Evolutionary conservation across 2,797 vertebrate genomes (phyloP), one percentile per base, ranked within the genome.

Genomic region (Adrianichthys oophorus): DNA sequence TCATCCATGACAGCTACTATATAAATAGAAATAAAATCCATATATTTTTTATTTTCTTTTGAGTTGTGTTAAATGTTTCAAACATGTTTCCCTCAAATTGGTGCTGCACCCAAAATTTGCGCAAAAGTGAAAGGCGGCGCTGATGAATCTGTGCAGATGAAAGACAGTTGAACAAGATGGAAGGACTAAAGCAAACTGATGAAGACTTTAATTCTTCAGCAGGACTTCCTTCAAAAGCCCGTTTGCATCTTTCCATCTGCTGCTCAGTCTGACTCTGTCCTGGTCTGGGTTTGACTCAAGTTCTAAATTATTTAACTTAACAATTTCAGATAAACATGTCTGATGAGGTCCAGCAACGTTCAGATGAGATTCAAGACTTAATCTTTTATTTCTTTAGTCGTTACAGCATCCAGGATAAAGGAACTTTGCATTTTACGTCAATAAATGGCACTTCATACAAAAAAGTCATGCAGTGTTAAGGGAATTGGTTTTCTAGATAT

Each of bases 401-500:
- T 56, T 41, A 17, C 26, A 52, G 23, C 44, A 52, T 46, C 19
- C 43, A 17, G 54, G 66, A 23, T 46, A 57, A 69, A 59, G 49
- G 7, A 45, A 48, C 18, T 49, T 51, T 60, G 56, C 23, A 45
- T 46, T 72, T 45, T 60, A 44, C 43, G 52, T 63, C 14, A 7
- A 18, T 26, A 49, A 59, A 43, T 4, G 10, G 54, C 65, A 55
- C 59, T 62, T 71, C 37, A 24, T 63, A 7, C 50, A 50, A 23
- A 65, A 24, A 59, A 41, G 26, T 52, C 59, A 59, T 54, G 59
- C 45, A 62, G 52, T 63, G 51, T 68, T 69, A 46, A 65, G 45
- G 18, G 18, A 54, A 60, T 60, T 59, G 47, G 56, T 57, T 70
- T 69, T 75, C 48, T 50, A 61, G 58, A 56, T 24, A 43, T 57